These are phyloP conservation scores for Cyclophora albipunctata DNA, from an alignment of 2,888 invertebrate genomes.

Conservation along the genomic window DNA sequence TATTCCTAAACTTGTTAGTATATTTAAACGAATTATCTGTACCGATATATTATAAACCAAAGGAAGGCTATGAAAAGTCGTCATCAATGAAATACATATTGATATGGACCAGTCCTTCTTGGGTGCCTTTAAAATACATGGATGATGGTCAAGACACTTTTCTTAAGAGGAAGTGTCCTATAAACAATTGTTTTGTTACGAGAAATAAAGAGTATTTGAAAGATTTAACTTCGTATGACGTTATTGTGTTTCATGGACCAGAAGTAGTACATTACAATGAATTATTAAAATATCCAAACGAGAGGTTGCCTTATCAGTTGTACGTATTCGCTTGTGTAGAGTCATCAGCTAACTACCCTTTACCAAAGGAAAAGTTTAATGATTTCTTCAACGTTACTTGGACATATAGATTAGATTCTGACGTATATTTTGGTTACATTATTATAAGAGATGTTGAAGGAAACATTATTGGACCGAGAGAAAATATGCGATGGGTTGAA, in stretches of 20 bases:
- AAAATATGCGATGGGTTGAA: constrained; percentile 31
- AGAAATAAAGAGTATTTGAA: constrained; percentile 22
- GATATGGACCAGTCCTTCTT: background rate
- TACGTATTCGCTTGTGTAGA: constrained; percentile 46
- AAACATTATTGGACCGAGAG: constrained; percentile 29
- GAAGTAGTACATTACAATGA: constrained; percentile 20
- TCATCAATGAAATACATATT: background rate
- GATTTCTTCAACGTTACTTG: constrained; percentile 55
- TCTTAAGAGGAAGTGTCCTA: constrained; percentile 30
- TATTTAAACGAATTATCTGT: no score
- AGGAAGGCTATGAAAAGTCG: no score
- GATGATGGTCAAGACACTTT: constrained; percentile 26
- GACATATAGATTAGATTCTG: constrained; percentile 49
- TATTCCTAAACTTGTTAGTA: no score
- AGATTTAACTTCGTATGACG: constrained; percentile 37
- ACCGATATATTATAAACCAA: no score
- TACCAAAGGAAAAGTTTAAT: constrained; percentile 30
- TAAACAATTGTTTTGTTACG: constrained; percentile 44
- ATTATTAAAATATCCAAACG: constrained; percentile 17
- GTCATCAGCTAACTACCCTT: constrained; percentile 39
- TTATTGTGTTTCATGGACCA: constrained; percentile 40
- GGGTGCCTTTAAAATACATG: constrained; percentile 9
- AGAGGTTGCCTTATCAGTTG: constrained; percentile 37
- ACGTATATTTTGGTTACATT: constrained; percentile 45
- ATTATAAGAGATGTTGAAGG: constrained; percentile 27